Evolutionary conservation across 2,113 vertebrate species (phyloP), one percentile per base, ranked within the genome.

Genomic region (Alexandromys fortis): DNA sequence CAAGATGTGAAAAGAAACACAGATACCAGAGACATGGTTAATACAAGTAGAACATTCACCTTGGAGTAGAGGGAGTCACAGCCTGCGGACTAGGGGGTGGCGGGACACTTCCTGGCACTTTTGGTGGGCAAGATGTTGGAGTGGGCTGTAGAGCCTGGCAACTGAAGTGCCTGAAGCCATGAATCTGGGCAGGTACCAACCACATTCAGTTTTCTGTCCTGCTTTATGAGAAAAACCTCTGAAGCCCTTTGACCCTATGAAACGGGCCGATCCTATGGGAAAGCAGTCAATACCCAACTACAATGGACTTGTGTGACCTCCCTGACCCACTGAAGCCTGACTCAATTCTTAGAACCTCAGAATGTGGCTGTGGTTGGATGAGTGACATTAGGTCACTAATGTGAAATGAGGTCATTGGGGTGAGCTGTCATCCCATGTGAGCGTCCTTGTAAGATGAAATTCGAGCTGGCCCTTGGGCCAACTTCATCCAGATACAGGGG

Each of bases 211-310:
- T 87, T 47, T 78, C 47, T n/a, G 35, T 72, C 52, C 4, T 68
- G 33, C 28, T 73, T 96, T 82, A 38, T 52, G 79, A 93, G 61
- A 77, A 78, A 78, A 92, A 1, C 22, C 81, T 89, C 68, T 79
- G 79, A 73, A 45, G n/a, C 7, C 58, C 72, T 87, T 42, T 30
- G 28, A 38, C 8, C 16, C 86, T 70, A 35, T 12, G 77, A 73
- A 73, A 45, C 8, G n/a, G 4, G 13, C 72, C 58, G 81, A 45
- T 63, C 77, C 24, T 61, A 26, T 5, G 30, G 22, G 77, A 77
- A 92, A 24, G 90, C 5, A 68, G 76, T 49, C 33, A 49, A 13
- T 26, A 68, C 0, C 30, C 49, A 63, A 68, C 12, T 26, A 9
- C 73, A 22, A 33, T 13, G 81, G 28, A 61, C 55, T 58, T 1